Percentiles rank a stretch among this genome's conserved stretches.
These are phyloP conservation scores for Cervus canadensis DNA, from an alignment of 2,113 vertebrate species.

Conservation along the genomic window DNA sequence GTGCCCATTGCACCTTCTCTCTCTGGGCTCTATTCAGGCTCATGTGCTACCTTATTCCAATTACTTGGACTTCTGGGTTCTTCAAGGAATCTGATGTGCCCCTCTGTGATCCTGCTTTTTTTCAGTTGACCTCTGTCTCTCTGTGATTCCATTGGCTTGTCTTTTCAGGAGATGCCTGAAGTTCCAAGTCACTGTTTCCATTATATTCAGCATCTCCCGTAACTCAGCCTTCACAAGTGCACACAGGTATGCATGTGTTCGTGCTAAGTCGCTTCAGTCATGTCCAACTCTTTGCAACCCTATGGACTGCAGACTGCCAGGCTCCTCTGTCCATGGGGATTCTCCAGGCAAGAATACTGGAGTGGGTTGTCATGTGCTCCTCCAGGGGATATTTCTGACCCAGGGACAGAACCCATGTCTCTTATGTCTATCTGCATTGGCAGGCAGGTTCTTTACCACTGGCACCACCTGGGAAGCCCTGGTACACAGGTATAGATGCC, in stretches of 20 bases:
- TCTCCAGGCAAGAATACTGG: neutral
- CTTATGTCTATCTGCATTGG: neutral
- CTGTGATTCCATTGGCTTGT: neutral
- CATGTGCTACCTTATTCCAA: neutral
- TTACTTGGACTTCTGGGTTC: neutral
- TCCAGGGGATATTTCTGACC: neutral
- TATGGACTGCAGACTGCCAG: neutral
- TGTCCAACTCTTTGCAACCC: neutral
- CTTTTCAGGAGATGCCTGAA: neutral
- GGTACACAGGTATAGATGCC: neutral
- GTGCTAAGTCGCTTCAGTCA: neutral
- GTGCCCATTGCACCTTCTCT: neutral
- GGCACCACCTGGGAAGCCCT: neutral
- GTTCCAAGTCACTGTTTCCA: neutral
- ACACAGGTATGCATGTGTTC: neutral
- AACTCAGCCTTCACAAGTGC: neutral
- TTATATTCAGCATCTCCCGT: neutral
- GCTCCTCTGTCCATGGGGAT: neutral
- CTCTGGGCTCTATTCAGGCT: neutral
- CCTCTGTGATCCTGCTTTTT: neutral
- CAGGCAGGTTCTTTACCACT: neutral
- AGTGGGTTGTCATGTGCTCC: neutral
- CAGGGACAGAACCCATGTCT: neutral
- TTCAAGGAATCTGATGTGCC: neutral
- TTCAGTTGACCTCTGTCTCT: neutral